These are phyloP conservation scores for Amphimedon queenslandica DNA, from an alignment of 37 sponge, comb jelly and placozoan genomes.

Conservation along the genomic window DNA sequence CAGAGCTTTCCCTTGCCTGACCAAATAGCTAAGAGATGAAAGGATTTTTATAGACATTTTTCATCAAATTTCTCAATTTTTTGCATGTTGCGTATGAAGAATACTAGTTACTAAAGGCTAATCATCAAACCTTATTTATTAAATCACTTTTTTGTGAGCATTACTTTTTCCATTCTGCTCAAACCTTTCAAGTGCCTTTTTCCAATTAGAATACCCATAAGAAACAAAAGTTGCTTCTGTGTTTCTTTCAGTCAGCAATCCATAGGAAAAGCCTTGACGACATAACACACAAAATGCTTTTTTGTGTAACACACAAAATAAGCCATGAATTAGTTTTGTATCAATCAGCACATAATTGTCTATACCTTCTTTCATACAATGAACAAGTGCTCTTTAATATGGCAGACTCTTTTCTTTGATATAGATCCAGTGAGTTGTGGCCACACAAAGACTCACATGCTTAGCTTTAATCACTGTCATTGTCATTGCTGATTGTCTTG, in stretches of 20 bases:
- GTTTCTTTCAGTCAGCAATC: background rate
- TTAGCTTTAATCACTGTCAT: too few species aligned
- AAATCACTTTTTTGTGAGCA: background rate
- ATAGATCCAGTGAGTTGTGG: too few species aligned
- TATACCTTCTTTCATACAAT: background rate
- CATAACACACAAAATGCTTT: background rate
- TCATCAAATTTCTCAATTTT: background rate
- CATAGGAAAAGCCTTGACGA: background rate
- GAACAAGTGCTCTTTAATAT: too few species aligned
- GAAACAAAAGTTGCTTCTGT: background rate
- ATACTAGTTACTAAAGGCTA: background rate
- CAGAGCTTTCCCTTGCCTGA: background rate
- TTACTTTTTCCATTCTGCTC: background rate
- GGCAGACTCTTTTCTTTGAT: too few species aligned
- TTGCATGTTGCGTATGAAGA: background rate
- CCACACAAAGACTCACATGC: too few species aligned
- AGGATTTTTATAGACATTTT: background rate
- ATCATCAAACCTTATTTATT: background rate
- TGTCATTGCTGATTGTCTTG: too few species aligned
- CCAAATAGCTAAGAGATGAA: background rate
- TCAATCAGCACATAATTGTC: background rate
- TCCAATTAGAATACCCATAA: background rate
- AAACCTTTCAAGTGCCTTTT: background rate
- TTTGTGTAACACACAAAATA: background rate
- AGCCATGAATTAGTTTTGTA: background rate